Percentiles rank a stretch among this genome's conserved stretches.
Evolutionary conservation across 2,888 invertebrate genomes (phyloP).

Genomic region (Alcis repandata): DNA sequence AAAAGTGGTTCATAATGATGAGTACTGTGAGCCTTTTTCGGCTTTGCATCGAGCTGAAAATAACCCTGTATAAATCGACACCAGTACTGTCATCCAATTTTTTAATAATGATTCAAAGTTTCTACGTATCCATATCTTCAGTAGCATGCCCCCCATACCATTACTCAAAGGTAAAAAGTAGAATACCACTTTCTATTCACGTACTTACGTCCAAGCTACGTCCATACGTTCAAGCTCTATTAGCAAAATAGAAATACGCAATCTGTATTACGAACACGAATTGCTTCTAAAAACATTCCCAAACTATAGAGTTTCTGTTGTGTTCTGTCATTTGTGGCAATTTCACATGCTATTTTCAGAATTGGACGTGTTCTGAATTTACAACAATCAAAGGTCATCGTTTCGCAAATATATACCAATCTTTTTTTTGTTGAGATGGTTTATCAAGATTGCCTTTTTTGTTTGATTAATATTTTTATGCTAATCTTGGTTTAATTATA

Average conservation of each 20-base stretch:
- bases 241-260: background rate
- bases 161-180: no score
- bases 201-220: no score
- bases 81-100: no score
- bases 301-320: background rate
- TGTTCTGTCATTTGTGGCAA: background rate
- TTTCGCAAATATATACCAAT: background rate
- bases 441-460: background rate
- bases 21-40: no score
- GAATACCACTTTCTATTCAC: background rate
- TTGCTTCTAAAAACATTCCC: background rate
- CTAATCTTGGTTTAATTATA: no score
- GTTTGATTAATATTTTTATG: no score
- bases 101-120: no score
- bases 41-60: no score
- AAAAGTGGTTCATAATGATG: no score
- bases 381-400: background rate
- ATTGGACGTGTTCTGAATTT: background rate
- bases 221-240: background rate
- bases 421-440: background rate
- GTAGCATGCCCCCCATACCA: no score
- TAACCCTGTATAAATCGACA: no score
- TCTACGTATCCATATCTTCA: no score
- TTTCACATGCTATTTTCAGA: conserved; percentile 2
- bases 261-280: conserved; percentile 3